Conservation (phyloP, 2,888 invertebrate species). For the Ptychoptera albimana region DNA sequence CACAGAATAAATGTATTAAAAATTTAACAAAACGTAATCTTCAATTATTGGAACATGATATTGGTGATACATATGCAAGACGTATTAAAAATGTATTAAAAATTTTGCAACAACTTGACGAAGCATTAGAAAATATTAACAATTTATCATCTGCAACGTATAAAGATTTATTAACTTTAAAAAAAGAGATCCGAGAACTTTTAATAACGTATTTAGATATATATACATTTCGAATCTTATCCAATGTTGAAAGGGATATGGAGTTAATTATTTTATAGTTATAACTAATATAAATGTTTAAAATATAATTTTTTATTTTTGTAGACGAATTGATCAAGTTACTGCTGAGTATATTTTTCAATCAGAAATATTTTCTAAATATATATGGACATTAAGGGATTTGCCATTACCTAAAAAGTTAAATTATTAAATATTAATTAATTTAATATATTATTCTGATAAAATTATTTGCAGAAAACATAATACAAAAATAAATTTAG, state of each 20-base stretch:
- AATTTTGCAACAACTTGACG: background rate
- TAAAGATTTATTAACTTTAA: background rate
- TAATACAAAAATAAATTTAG: background rate
- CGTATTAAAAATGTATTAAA: background rate
- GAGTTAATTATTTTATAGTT: background rate
- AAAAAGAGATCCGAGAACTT: background rate
- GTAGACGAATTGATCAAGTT: background rate
- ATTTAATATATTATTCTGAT: background rate
- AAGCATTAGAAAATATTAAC: background rate
- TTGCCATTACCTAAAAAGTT: background rate
- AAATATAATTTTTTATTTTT: background rate
- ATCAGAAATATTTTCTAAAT: background rate
- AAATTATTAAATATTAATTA: background rate
- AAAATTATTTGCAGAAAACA: background rate
- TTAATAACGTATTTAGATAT: background rate
- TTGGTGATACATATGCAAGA: background rate
- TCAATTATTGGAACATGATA: background rate
- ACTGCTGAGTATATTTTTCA: background rate
- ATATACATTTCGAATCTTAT: background rate
- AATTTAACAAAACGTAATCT: background rate
- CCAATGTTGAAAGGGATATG: background rate
- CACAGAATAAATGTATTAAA: background rate
- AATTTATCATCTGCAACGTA: background rate
- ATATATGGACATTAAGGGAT: background rate
- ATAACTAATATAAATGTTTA: background rate